Evolutionary conservation across 2,888 invertebrate genomes (phyloP), one percentile per base, ranked within the genome.

Genomic region (Hoplodrina ambigua): DNA sequence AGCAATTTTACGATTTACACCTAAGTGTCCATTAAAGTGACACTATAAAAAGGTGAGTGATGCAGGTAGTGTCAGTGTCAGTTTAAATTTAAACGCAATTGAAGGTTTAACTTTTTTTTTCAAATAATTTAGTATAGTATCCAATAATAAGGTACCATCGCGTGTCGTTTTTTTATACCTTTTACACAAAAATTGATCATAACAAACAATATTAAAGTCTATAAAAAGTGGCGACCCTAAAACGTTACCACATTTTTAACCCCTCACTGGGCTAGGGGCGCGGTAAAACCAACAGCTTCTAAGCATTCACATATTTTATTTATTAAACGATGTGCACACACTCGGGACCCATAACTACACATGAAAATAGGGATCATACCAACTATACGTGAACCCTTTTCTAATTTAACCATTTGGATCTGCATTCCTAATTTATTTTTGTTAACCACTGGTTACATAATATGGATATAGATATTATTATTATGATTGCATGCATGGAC

Each of bases 301-400:
- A 86, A 89, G 86, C 89, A 85, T 85, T 88, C 87, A 87, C 91
- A 93, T 94, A 92, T 91, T 93, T 93, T 91, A 94, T 93, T 92
- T 88, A 93, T 91, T 90, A 91, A 90, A 86, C 87, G 88, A 84
- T 88, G 87, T 84, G 87, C 88, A 90, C 88, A 89, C 89, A 87
- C 86, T 83, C 85, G 84, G 81, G 85, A 81, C 87, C 87, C 85
- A 89, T 88, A 88, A 86, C 87, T 89, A 86, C 76, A 78, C 52
- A 84, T 85, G 82, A 84, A 87, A 90, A 89, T 86, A 82, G 89
- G 87, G 87, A 87, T 86, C 87, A 84, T 80, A 81, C 82, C 83
- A 83, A 87, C 86, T 86, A 83, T 81, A 81, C 81, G n/a, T n/a
- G 84, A 84, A 84, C 86, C 89, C 86, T 86, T 89, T 89, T 89